Evolutionary conservation across 2,113 vertebrate genomes (phyloP), one percentile per base, ranked within the genome.

Genomic region (Neogobius melanostomus): DNA sequence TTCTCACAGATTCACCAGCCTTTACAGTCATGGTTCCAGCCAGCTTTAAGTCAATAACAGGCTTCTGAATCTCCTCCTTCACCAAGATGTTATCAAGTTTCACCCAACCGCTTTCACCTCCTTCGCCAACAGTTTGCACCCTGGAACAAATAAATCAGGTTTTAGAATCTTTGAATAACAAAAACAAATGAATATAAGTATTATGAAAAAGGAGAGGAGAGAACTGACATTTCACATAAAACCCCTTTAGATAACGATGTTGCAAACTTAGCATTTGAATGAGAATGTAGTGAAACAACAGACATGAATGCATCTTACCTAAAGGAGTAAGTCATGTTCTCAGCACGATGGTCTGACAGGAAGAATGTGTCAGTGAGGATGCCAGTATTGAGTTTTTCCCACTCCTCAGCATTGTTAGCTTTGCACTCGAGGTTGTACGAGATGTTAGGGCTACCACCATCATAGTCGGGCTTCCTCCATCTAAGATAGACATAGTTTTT

Each of bases 61-160:
- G 98, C 87, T 99, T 99, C 86, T 95, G 94, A 64, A 99, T 85
- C 85, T 97, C 97, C 89, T 98, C 96, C 72, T 93, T 98, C 67
- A 99, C 97, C 78, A 98, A 79, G 76, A 98, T 90, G 85, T 99
- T 96, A 80, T 86, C 89, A 69, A 97, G 96, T 87, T 81, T 97
- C 49, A 98, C 98, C 97, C 97, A 99, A 75, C 88, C 89, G 83
- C 98, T 99, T 93, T 99, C 95, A 48, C 98, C 97, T 7, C 94
- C 96, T 79, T 98, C 98, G 81, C 97, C 98, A 83, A 95, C 94
- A 4, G 97, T 95, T 82, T 97, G 95, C 56, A 98, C 95, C 91
- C 96, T 94, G 88, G 92, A 95, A 8, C 44, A 75, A 16, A 17
- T 7, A 64, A 64, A 48, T 6, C 11, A 16, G 11, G 7, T 17